Evolutionary conservation across 1,140 invertebrate species (phyloP).

Genomic region (Latrodectus geometricus): DNA sequence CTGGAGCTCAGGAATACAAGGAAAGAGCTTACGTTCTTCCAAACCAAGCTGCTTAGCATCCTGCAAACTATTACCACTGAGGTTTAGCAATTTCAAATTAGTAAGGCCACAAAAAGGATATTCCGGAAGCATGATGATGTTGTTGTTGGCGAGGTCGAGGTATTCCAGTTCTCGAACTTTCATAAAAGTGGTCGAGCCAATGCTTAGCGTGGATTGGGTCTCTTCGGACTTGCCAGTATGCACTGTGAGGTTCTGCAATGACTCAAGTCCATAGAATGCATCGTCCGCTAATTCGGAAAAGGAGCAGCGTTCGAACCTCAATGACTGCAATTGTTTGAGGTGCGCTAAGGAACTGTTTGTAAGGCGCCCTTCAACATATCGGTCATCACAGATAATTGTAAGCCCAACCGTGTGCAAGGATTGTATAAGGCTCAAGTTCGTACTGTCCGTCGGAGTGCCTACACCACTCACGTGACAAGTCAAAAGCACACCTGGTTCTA

Average conservation of each 20-base stretch:
- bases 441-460: slow-evolving; percentile 53
- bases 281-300: slow-evolving; percentile 79
- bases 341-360: slow-evolving; percentile 79
- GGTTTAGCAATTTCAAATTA: slow-evolving; percentile 84
- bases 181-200: slow-evolving; percentile 72
- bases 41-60: slow-evolving; percentile 60
- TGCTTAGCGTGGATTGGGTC: slow-evolving; percentile 78
- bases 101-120: slow-evolving; percentile 79
- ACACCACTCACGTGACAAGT: slow-evolving; percentile 62
- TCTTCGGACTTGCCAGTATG: slow-evolving; percentile 81
- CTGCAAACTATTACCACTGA: slow-evolving; percentile 82
- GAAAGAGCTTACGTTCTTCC: slow-evolving; percentile 65
- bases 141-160: slow-evolving; percentile 64
- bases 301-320: slow-evolving; percentile 83
- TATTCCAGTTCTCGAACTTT: slow-evolving; percentile 79
- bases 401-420: slow-evolving; percentile 61
- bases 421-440: slow-evolving; percentile 65
- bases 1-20: slow-evolving; percentile 75
- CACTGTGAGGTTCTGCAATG: slow-evolving; percentile 77
- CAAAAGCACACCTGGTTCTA: slow-evolving; percentile 48
- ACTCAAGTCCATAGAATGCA: slow-evolving; percentile 76
- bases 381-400: slow-evolving; percentile 64
- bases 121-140: slow-evolving; percentile 63
- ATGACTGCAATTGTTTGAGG: slow-evolving; percentile 77
- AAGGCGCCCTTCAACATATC: slow-evolving; percentile 63